Conservation (phyloP, 2,797 vertebrate species). For the Oophaga sylvatica region DNA sequence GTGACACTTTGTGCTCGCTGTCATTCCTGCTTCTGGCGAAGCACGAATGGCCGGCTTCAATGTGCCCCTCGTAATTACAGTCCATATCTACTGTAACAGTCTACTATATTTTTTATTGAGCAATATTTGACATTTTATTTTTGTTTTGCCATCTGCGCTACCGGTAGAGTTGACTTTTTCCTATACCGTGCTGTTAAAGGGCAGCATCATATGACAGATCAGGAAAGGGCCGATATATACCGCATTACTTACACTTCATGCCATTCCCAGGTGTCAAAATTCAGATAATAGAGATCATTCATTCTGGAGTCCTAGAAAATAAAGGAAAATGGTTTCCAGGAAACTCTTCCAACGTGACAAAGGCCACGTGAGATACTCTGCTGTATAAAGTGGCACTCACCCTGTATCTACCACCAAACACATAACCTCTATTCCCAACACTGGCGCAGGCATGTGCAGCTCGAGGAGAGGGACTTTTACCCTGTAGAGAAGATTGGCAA, state of each 20-base stretch:
- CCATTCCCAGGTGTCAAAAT: constrained; percentile 95
- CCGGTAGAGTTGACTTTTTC: too few relatives aligned
- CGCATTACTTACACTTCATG: constrained; percentile 85
- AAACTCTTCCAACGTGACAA: background rate
- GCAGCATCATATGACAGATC: too few relatives aligned
- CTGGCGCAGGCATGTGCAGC: constrained; percentile 94
- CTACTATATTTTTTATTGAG: too few relatives aligned
- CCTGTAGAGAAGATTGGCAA: constrained; percentile 72
- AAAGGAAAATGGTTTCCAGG: background rate
- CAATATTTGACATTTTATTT: too few relatives aligned
- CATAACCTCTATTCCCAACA: constrained; percentile 87
- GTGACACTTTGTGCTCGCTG: too few relatives aligned
- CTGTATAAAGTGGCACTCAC: constrained; percentile 70
- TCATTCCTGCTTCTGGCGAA: too few relatives aligned
- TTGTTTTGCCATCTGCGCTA: too few relatives aligned
- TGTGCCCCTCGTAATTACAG: too few relatives aligned
- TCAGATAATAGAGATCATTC: constrained; percentile 91
- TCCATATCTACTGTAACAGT: too few relatives aligned
- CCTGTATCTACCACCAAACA: constrained; percentile 93
- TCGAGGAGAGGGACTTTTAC: constrained; percentile 87
- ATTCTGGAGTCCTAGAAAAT: constrained; percentile 84
- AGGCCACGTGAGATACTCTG: background rate
- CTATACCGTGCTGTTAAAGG: too few relatives aligned
- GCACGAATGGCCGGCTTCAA: too few relatives aligned
- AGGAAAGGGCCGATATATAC: background rate